These are phyloP conservation scores for Lamellibrachia luymesi DNA, from an alignment of 1,140 invertebrate species.

Conservation along the genomic window DNA sequence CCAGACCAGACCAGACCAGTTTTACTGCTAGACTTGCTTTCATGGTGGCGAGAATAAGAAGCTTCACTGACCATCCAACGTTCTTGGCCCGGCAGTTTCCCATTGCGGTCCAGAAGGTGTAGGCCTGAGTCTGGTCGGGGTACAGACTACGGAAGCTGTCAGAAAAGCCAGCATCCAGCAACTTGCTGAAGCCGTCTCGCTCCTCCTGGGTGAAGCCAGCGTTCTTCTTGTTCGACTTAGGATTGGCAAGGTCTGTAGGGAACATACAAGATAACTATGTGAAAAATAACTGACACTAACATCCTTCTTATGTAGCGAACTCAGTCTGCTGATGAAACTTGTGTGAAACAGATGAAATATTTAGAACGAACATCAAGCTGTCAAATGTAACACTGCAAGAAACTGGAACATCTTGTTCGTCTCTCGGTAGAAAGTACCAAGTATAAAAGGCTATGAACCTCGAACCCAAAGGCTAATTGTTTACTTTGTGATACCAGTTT, in stretches of 20 bases:
- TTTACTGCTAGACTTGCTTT: too few relatives aligned
- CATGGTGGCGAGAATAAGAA: neutral
- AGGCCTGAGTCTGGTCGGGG: conserved; percentile 78
- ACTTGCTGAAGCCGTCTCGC: conserved; percentile 80
- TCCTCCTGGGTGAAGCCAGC: conserved; percentile 96
- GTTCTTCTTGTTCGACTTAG: conserved; percentile 84
- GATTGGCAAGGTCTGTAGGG: conserved; percentile 83
- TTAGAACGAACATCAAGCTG: neutral
- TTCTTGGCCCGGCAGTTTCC: conserved; percentile 81
- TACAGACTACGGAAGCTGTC: conserved; percentile 88
- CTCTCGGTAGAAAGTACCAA: too few relatives aligned
- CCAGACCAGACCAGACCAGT: too few relatives aligned
- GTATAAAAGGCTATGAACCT: too few relatives aligned
- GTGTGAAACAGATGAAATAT: too few relatives aligned
- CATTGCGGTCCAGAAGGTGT: conserved; percentile 95
- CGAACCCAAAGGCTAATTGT: too few relatives aligned
- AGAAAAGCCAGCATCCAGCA: conserved; percentile 75
- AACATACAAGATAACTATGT: conserved; percentile 18
- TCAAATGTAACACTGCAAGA: neutral
- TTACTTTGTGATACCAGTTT: too few relatives aligned
- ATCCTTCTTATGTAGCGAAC: too few relatives aligned
- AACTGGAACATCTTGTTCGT: neutral
- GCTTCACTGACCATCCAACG: conserved; percentile 83
- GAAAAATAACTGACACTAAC: neutral
- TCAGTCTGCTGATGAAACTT: too few relatives aligned